phyloP scores from a whole-genome alignment of 1,140 invertebrate species.

The Pseudomyrmex dendroicus region DNA sequence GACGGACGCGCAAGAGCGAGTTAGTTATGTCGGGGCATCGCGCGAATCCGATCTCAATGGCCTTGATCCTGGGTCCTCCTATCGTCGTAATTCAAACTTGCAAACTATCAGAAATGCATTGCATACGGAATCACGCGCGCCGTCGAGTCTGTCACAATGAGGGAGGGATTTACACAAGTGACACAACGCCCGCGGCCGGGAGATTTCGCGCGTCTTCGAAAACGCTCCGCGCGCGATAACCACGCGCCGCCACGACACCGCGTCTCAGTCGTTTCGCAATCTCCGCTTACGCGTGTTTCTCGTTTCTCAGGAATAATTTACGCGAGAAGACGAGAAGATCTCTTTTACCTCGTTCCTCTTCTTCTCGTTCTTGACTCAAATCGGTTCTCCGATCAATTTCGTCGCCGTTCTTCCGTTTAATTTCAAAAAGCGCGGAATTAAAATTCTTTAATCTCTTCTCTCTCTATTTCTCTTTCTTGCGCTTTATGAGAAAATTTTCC shows the following conservation, averaged over 20 bases:
- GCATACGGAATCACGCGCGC: conserved; percentile 63
- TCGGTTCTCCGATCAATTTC: conserved; percentile 4
- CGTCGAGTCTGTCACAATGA: conserved; percentile 55
- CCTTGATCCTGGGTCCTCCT: conserved; percentile 42
- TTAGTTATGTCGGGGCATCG: conserved; percentile 45
- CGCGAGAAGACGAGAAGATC: background rate
- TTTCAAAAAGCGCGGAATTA: background rate
- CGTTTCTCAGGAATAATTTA: background rate
- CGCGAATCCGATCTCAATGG: conserved; percentile 37
- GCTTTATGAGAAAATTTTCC: conserved; percentile 3
- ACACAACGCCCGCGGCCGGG: background rate
- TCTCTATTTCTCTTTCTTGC: too few species aligned
- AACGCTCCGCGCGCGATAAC: too few species aligned
- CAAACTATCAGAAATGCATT: conserved; percentile 77
- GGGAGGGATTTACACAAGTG: conserved; percentile 59
- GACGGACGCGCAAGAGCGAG: background rate
- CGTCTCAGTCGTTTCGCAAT: background rate
- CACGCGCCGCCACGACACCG: background rate
- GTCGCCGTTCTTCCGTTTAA: background rate
- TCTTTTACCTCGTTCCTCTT: too few species aligned
- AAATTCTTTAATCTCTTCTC: conserved; percentile 13
- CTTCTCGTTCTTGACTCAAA: background rate
- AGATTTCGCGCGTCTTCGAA: background rate
- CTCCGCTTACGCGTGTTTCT: background rate
- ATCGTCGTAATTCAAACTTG: conserved; percentile 74